Percentiles rank a stretch among this genome's conserved stretches.
Evolutionary conservation across 2,797 vertebrate genomes (phyloP).

Genomic region (Lemur catta): DNA sequence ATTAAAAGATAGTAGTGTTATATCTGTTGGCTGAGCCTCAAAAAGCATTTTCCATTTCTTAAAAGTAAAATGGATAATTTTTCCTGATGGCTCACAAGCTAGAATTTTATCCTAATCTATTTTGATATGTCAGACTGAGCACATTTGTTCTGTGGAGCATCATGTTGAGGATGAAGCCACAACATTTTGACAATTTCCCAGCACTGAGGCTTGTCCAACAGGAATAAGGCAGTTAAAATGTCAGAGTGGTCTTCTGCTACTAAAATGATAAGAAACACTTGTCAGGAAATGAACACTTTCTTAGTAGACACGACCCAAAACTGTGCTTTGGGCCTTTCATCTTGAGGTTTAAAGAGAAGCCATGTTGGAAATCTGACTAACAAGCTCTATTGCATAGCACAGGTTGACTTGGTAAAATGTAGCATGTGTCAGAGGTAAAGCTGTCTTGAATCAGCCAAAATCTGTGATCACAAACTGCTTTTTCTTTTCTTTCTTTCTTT

Average conservation of each 20-base stretch:
- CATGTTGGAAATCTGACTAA: neutral
- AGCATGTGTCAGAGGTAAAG: neutral
- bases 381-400: neutral
- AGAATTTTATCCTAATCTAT: conserved; percentile 36
- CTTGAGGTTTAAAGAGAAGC: neutral
- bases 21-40: conserved; percentile 44
- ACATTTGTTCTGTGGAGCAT: neutral
- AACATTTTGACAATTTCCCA: conserved; percentile 24
- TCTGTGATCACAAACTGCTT: neutral
- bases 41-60: conserved; percentile 22
- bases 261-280: neutral
- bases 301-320: neutral
- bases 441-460: neutral
- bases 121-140: neutral
- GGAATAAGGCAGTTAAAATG: neutral
- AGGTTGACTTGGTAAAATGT: neutral
- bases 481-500: no score
- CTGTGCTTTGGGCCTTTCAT: neutral
- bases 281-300: neutral
- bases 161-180: neutral
- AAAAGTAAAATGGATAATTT: conserved; percentile 62
- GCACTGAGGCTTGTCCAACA: neutral
- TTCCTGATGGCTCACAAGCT: neutral
- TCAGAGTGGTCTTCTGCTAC: neutral
- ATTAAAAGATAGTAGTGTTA: conserved; percentile 47